Percentiles rank a stretch among this genome's conserved stretches.
Conservation (phyloP, 2,888 invertebrate genomes). For the Rotaria macrura region DNA sequence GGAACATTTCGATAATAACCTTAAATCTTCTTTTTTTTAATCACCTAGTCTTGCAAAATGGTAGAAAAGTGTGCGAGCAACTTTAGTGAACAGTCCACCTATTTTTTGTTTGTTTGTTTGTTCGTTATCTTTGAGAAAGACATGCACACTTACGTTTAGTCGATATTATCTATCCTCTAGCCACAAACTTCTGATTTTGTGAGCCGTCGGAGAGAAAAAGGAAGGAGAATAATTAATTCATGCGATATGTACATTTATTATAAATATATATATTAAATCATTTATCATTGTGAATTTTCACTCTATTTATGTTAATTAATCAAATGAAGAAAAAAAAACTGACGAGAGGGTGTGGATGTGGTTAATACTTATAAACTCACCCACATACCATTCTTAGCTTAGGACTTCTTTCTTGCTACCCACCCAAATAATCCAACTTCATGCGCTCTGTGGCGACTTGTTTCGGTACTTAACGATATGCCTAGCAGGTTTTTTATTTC, state of each 20-base stretch:
- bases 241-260: neutral
- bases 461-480: too few relatives aligned
- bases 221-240: neutral
- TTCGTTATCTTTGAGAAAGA: neutral
- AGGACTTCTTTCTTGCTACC: too few relatives aligned
- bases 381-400: too few relatives aligned
- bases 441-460: too few relatives aligned
- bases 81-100: neutral
- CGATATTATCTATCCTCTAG: neutral
- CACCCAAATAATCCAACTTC: too few relatives aligned
- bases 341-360: too few relatives aligned
- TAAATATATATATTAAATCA: constrained; percentile 6
- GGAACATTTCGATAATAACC: neutral
- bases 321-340: too few relatives aligned
- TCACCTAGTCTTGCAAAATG: neutral
- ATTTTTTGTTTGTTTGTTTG: neutral
- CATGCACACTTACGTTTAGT: neutral
- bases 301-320: too few relatives aligned
- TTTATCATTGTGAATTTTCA: neutral
- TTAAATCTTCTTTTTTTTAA: neutral
- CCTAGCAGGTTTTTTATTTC: too few relatives aligned
- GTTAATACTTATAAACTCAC: too few relatives aligned
- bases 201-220: neutral
- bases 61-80: neutral
- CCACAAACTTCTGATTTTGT: neutral